Conservation (phyloP, 1,140 invertebrate genomes). For the Papilio polyxenes region DNA sequence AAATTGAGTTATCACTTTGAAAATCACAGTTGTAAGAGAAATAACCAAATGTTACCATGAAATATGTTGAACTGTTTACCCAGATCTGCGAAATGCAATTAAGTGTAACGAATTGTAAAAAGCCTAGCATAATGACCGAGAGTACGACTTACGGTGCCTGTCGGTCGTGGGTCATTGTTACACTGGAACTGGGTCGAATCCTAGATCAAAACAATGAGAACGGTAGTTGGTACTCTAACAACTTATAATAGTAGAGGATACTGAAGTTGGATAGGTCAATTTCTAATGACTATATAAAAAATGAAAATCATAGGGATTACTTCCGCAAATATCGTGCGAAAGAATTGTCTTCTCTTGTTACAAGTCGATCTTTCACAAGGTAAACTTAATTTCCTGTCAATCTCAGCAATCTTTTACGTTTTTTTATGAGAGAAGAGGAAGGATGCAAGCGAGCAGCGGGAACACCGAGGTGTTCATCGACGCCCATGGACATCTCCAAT, state of each 20-base stretch:
- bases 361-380: neutral
- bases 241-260: neutral
- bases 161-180: slow-evolving; percentile 24
- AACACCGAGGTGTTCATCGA: no score
- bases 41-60: neutral
- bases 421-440: no score
- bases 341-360: neutral
- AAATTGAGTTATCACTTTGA: neutral
- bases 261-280: neutral
- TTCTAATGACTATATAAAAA: neutral
- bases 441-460: no score
- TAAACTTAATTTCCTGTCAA: neutral
- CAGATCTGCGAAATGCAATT: neutral
- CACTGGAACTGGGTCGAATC: slow-evolving; percentile 20
- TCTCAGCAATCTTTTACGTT: no score
- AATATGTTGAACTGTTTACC: slow-evolving; percentile 1
- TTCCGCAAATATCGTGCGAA: neutral
- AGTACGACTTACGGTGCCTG: slow-evolving; percentile 12
- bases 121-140: slow-evolving; percentile 22
- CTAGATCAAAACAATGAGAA: slow-evolving; percentile 21
- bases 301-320: neutral
- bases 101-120: slow-evolving; percentile 17
- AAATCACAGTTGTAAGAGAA: neutral
- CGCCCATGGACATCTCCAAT: no score
- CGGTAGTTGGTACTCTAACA: slow-evolving; percentile 11